phyloP scores from a whole-genome alignment of 2,888 invertebrate genomes.

The Agrilus biguttatus region DNA sequence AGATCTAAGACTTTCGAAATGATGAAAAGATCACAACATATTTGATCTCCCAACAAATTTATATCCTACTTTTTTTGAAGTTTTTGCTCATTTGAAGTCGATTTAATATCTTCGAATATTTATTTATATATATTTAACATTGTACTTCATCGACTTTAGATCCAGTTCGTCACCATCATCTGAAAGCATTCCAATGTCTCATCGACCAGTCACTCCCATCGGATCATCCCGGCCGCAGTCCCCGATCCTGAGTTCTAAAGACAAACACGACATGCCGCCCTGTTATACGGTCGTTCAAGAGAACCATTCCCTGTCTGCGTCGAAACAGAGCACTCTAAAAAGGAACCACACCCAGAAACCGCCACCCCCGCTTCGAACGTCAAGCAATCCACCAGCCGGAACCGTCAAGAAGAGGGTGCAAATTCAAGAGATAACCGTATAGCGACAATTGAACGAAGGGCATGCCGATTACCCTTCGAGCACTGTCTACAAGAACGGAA shows the following conservation, averaged over 20 bases:
- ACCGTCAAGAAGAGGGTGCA: constrained; percentile 65
- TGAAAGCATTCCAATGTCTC: constrained; percentile 29
- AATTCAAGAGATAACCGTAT: constrained; percentile 69
- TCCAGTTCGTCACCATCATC: constrained; percentile 25
- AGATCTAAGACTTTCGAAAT: no score
- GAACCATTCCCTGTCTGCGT: constrained; percentile 24
- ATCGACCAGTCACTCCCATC: constrained; percentile 25
- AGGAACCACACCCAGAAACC: constrained; percentile 24
- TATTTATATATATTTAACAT: constrained; percentile 2
- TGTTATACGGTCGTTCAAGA: constrained; percentile 36
- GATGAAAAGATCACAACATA: no score
- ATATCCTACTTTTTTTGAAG: no score
- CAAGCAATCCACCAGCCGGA: constrained; percentile 31
- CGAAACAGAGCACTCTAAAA: constrained; percentile 20
- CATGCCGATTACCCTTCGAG: constrained; percentile 5
- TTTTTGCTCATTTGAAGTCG: no score
- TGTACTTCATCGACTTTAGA: constrained; percentile 10
- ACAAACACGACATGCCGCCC: constrained; percentile 33
- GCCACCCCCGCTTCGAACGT: constrained; percentile 27
- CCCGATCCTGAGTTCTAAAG: constrained; percentile 21
- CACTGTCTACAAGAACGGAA: constrained; percentile 5
- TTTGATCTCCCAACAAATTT: no score
- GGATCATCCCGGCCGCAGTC: constrained; percentile 29
- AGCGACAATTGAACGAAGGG: constrained; percentile 30
- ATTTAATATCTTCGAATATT: no score